Conservation (phyloP, 2,888 invertebrate species). For the Cryptocephalus moraei region DNA sequence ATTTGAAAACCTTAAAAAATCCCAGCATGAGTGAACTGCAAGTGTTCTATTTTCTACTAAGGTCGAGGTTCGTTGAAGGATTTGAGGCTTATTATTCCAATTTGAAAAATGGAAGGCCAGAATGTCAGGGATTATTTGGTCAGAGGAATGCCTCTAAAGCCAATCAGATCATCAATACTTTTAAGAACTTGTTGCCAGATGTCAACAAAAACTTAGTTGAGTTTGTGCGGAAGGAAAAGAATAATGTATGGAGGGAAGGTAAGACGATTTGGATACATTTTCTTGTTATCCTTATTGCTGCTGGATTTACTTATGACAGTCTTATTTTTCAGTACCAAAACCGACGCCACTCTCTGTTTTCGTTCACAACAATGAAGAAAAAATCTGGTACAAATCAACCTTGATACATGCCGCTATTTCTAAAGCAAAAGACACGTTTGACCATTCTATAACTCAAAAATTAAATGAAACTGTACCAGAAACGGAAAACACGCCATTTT, state of each 20-base stretch:
- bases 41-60: slow-evolving; percentile 59
- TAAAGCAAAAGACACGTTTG: slow-evolving; percentile 42
- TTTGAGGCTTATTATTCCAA: slow-evolving; percentile 40
- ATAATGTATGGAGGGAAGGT: slow-evolving; percentile 25
- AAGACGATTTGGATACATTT: slow-evolving; percentile 1
- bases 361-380: slow-evolving; percentile 36
- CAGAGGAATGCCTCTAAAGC: slow-evolving; percentile 21
- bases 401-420: slow-evolving; percentile 39
- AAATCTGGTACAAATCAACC: slow-evolving; percentile 38
- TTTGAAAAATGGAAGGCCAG: slow-evolving; percentile 10
- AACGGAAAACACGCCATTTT: slow-evolving; percentile 49
- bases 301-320: background rate
- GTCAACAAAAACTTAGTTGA: slow-evolving; percentile 28
- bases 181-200: slow-evolving; percentile 26
- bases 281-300: background rate
- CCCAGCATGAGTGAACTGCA: slow-evolving; percentile 53
- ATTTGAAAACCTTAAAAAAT: slow-evolving; percentile 46
- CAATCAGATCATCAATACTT: slow-evolving; percentile 24
- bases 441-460: slow-evolving; percentile 31
- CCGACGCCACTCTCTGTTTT: slow-evolving; percentile 51
- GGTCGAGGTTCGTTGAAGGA: slow-evolving; percentile 48
- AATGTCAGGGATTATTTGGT: slow-evolving; percentile 26
- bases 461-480: slow-evolving; percentile 36
- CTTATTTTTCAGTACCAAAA: slow-evolving; percentile 34
- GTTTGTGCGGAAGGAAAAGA: slow-evolving; percentile 24